Percentiles rank a stretch among this genome's conserved stretches.
Conservation (phyloP, 1,140 invertebrate genomes). For the Triops longicaudatus region DNA sequence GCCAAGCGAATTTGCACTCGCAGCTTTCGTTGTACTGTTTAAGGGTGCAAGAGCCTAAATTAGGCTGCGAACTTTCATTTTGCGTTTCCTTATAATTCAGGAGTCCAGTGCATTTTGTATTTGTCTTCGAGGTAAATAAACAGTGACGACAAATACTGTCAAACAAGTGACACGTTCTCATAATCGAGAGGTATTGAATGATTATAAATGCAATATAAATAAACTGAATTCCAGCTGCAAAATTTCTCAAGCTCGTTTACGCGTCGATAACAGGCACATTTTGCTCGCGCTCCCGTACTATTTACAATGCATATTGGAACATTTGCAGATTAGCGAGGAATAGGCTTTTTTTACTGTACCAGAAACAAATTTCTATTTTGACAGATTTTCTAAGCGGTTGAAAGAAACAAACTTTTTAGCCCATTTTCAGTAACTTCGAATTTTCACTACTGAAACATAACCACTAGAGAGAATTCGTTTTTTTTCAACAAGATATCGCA, state of each 20-base stretch:
- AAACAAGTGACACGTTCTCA: neutral
- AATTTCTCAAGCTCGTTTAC: neutral
- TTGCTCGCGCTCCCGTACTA: too few species aligned
- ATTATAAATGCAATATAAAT: neutral
- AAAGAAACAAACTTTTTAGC: too few species aligned
- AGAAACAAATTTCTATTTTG: too few species aligned
- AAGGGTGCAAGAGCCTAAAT: neutral
- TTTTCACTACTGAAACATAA: too few species aligned
- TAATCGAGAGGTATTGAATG: neutral
- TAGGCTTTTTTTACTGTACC: too few species aligned
- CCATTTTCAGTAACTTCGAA: too few species aligned
- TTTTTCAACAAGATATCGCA: too few species aligned
- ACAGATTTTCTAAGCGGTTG: neutral
- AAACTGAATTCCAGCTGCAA: neutral
- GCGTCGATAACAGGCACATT: too few species aligned
- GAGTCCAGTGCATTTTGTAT: neutral
- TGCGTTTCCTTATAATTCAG: neutral
- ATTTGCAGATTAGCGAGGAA: too few species aligned
- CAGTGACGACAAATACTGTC: neutral
- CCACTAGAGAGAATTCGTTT: too few species aligned
- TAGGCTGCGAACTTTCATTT: neutral
- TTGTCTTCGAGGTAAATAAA: neutral
- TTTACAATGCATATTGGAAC: too few species aligned
- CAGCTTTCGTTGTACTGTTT: neutral
- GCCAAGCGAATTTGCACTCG: neutral